phyloP scores from a whole-genome alignment of 2,113 vertebrate species.

The Nannobrachium achirus region DNA sequence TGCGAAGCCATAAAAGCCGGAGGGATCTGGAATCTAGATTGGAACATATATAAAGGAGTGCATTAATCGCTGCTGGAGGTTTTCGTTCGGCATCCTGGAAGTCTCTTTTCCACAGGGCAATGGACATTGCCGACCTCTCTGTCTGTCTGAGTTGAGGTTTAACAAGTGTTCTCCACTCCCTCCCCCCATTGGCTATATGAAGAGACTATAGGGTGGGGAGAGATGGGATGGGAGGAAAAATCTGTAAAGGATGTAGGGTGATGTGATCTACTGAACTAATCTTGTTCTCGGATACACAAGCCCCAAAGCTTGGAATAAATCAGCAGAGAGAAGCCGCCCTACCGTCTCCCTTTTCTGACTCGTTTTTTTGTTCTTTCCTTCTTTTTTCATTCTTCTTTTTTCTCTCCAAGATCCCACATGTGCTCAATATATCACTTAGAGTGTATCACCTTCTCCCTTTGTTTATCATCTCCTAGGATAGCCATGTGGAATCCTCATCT shows the following conservation, averaged over 20 bases:
- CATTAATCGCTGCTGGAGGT: constrained; percentile 77
- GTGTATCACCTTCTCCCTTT: constrained; percentile 85
- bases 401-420: constrained; percentile 78
- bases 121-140: constrained; percentile 47
- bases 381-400: constrained; percentile 53
- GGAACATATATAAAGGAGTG: constrained; percentile 66
- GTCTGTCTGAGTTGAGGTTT: constrained; percentile 50
- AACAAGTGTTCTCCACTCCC: constrained; percentile 36
- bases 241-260: constrained; percentile 71
- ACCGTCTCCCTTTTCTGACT: constrained; percentile 55
- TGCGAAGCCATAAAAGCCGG: constrained; percentile 62
- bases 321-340: constrained; percentile 66
- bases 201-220: constrained; percentile 8
- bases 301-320: constrained; percentile 78
- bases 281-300: constrained; percentile 79
- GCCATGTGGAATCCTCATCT: constrained; percentile 98
- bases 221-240: constrained; percentile 35
- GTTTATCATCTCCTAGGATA: constrained; percentile 88
- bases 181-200: constrained; percentile 40
- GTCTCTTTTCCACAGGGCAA: constrained; percentile 30
- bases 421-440: constrained; percentile 92
- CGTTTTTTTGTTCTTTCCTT: neutral
- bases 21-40: constrained; percentile 79
- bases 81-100: constrained; percentile 56
- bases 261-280: constrained; percentile 80